Evolutionary conservation across 53 echinoderm and acorn worm genomes (phyloP).

Genomic region (Antedon mediterranea): DNA sequence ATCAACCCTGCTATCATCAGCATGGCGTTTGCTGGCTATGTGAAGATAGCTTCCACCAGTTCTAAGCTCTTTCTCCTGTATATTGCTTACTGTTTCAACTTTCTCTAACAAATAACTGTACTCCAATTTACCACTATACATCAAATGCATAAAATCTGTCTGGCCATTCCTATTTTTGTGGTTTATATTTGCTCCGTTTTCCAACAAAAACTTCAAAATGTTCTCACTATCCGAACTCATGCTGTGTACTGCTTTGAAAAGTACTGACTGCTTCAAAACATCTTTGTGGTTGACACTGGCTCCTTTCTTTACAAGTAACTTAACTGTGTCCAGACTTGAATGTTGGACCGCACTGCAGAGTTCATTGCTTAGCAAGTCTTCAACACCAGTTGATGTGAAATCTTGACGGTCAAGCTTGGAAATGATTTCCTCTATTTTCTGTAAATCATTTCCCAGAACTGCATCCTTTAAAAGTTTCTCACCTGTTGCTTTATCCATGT

Average conservation of each 20-base stretch:
- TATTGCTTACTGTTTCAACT: background rate
- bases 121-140: background rate
- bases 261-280: background rate
- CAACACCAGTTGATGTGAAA: background rate
- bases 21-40: background rate
- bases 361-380: background rate
- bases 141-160: background rate
- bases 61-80: background rate
- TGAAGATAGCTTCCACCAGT: background rate
- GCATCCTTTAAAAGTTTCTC: background rate
- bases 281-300: background rate
- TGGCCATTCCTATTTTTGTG: background rate
- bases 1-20: background rate
- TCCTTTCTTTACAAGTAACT: background rate
- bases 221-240: background rate
- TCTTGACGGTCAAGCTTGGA: background rate
- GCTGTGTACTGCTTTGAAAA: background rate
- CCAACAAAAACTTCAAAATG: background rate
- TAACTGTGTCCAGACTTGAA: background rate
- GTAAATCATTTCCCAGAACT: background rate
- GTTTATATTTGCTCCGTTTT: background rate
- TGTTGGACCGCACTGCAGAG: background rate
- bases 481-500: background rate
- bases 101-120: background rate
- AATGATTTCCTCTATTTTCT: background rate